Base-by-base conservation (phyloP, 2,113 vertebrate species). In the Arvicanthis niloticus region DNA sequence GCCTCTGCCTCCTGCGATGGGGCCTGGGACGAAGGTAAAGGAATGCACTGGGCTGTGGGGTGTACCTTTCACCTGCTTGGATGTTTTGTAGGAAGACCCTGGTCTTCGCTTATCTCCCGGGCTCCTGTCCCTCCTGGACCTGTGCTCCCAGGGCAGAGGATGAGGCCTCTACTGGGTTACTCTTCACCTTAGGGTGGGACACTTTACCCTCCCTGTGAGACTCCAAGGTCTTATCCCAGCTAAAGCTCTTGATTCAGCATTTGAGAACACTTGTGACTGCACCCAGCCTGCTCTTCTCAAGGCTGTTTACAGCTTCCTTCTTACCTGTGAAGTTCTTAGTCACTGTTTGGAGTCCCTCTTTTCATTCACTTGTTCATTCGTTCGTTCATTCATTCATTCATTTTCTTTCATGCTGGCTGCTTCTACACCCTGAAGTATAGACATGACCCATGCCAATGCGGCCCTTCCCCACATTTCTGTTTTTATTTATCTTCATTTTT, bases 191-290 rank as follows among this genome's bases (percentile, higher is more conserved):
- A 34, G 40, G 68, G 12, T 10, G 37, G 76, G 60, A 65, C n/a
- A 37, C n/a, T n/a, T 51, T 0, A 0, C 70, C 70, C 48, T 65
- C n/a, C 1, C 3, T 19, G 22, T 9, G 1, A 60, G 42, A 1
- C 58, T 75, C 21, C 56, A 2, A 1, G 0, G 3, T 60, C n/a
- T 58, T 21, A 60, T 29, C 58, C 75, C n/a, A 5, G 34, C 56
- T n/a, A 4, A 24, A 67, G 51, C 29, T 75, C 62, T 60, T 70
- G 37, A 29, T 3, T 12, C 56, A 65, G 40, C 34, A 22, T n/a
- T 45, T n/a, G 40, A 51, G 45, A 48, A 45, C n/a, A 72, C 40
- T 60, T 60, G 19, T 34, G 37, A 34, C 81, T 68, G 17, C 19
- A 24, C 9, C 0, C 29, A 0, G 12, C 31, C 58, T 60, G 10